Percentiles rank a stretch among this genome's conserved stretches.
These are phyloP conservation scores for Amphipoea lucens DNA, from an alignment of 2,888 invertebrate species.

Conservation along the genomic window DNA sequence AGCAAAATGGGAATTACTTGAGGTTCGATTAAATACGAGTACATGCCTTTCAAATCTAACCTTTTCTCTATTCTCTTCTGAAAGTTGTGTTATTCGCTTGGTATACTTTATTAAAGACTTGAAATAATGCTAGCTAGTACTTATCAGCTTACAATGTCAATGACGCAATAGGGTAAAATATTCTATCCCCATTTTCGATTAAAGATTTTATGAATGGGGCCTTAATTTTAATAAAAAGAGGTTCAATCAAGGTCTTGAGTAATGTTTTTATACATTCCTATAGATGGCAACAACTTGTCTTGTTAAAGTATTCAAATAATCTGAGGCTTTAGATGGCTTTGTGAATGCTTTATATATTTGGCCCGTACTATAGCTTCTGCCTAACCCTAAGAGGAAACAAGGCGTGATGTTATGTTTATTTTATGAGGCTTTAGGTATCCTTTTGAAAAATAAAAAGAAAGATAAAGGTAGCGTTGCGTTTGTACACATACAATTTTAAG, in stretches of 20 bases:
- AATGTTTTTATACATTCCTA: constrained; percentile 8
- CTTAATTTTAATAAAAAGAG: background rate
- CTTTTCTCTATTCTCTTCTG: background rate
- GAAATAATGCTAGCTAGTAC: background rate
- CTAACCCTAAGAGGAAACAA: too few species aligned
- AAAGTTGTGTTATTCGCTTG: background rate
- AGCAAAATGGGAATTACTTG: background rate
- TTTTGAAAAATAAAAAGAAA: constrained; percentile 16
- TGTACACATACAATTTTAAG: constrained; percentile 23
- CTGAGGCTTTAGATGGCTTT: background rate
- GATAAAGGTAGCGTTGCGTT: background rate
- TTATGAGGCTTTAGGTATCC: constrained; percentile 2
- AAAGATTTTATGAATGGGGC: background rate
- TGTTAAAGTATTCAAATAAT: constrained; percentile 31
- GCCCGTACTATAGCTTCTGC: too few species aligned
- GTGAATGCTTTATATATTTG: too few species aligned
- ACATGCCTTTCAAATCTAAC: background rate
- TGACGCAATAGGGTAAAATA: background rate
- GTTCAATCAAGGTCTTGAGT: background rate
- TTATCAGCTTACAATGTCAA: background rate
- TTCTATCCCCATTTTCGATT: background rate
- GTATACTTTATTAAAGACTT: background rate
- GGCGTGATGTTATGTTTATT: too few species aligned
- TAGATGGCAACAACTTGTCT: constrained; percentile 22
- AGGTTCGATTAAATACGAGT: background rate